These are phyloP conservation scores for Zaprionus capensis DNA, from an alignment of 1,140 invertebrate genomes.

Conservation along the genomic window DNA sequence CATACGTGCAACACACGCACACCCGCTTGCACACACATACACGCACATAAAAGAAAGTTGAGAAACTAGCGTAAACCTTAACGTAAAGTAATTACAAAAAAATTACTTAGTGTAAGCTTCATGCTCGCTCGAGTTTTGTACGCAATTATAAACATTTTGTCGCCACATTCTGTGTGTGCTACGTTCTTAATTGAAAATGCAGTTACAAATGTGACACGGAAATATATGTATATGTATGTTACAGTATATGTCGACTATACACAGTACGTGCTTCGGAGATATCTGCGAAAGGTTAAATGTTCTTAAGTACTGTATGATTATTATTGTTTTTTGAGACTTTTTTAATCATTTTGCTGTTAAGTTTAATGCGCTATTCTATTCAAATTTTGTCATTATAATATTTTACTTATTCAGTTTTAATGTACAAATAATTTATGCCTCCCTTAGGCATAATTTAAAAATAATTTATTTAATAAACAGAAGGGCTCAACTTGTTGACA, in stretches of 20 bases:
- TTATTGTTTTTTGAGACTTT: background rate
- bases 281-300: background rate
- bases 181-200: slow-evolving; percentile 3
- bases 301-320: background rate
- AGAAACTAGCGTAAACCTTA: slow-evolving; percentile 36
- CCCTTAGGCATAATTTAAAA: background rate
- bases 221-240: background rate
- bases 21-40: background rate
- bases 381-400: slow-evolving; percentile 1
- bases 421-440: slow-evolving; percentile 4
- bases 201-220: background rate
- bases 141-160: slow-evolving; percentile 25
- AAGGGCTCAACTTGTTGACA: background rate
- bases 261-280: background rate
- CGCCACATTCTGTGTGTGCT: background rate
- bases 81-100: slow-evolving; percentile 63
- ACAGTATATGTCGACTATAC: background rate
- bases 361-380: background rate
- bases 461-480: background rate
- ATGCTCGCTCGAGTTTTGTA: slow-evolving; percentile 10
- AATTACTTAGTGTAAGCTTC: slow-evolving; percentile 1
- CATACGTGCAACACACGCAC: slow-evolving; percentile 49
- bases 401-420: background rate
- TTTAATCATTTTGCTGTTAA: background rate
- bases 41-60: slow-evolving; percentile 33